Conservation (phyloP, 2,888 invertebrate genomes). For the Neria commutata region DNA sequence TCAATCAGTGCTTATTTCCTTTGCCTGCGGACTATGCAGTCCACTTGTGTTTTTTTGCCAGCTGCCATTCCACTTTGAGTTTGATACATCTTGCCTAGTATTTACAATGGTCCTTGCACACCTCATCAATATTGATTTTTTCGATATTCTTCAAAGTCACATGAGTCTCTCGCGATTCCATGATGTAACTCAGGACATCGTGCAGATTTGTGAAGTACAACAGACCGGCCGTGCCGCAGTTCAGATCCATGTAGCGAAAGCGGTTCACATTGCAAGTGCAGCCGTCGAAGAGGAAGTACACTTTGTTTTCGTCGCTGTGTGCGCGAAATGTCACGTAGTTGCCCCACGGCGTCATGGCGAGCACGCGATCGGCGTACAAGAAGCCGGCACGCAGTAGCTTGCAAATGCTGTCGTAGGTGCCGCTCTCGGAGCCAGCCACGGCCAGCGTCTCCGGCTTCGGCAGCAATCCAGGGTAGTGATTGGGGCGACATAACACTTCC, state of each 20-base stretch:
- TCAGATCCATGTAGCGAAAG: conserved; percentile 50
- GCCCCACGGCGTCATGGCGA: conserved; percentile 58
- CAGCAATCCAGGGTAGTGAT: not conserved
- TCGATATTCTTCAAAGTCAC: conserved; percentile 44
- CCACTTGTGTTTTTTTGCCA: no score
- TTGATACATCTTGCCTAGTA: no score
- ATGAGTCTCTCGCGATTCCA: conserved; percentile 44
- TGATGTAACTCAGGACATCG: conserved; percentile 45
- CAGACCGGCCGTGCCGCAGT: conserved; percentile 52
- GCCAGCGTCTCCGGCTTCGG: conserved; percentile 11
- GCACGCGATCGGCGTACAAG: conserved; percentile 53
- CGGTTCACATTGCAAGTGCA: conserved; percentile 56
- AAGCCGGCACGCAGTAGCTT: conserved; percentile 46
- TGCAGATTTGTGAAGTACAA: conserved; percentile 47
- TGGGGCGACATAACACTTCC: not conserved
- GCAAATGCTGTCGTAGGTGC: conserved; percentile 50
- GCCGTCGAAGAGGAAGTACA: conserved; percentile 54
- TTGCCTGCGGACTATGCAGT: no score
- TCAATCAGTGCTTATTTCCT: no score
- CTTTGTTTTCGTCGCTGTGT: conserved; percentile 38
- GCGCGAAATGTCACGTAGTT: conserved; percentile 53
- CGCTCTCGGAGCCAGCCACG: conserved; percentile 53
- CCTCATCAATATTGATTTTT: conserved; percentile 45
- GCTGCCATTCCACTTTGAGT: no score
- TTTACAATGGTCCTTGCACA: conserved; percentile 12